phyloP scores from a whole-genome alignment of 1,140 invertebrate species.

The Lepidostoma basale region DNA sequence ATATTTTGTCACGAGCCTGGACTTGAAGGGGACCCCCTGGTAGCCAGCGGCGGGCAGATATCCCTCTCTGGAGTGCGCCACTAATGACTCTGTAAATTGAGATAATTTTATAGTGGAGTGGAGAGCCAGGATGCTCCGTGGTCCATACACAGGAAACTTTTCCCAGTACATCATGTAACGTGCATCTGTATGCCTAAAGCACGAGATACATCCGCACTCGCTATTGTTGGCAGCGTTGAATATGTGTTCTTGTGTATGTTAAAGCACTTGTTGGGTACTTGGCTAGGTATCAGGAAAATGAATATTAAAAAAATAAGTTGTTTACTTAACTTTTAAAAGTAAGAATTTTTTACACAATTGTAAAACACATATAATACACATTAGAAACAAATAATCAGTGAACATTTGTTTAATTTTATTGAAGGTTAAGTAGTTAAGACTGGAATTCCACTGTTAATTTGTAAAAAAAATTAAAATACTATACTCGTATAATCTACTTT shows the following conservation, averaged over 20 bases:
- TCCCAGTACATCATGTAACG: constrained; percentile 33
- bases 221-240: not conserved
- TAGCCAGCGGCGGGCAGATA: constrained; percentile 52
- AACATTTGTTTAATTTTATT: too few relatives aligned
- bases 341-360: too few relatives aligned
- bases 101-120: constrained; percentile 58
- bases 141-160: constrained; percentile 41
- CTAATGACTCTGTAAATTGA: constrained; percentile 62
- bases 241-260: constrained; percentile 11
- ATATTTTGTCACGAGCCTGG: constrained; percentile 23
- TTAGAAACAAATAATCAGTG: too few relatives aligned
- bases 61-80: constrained; percentile 57
- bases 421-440: too few relatives aligned
- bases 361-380: too few relatives aligned
- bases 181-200: too few relatives aligned
- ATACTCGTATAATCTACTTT: too few relatives aligned
- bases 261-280: constrained; percentile 1
- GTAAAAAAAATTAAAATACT: too few relatives aligned
- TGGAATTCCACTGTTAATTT: too few relatives aligned
- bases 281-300: too few relatives aligned
- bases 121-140: constrained; percentile 36
- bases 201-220: constrained; percentile 7
- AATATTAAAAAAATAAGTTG: too few relatives aligned
- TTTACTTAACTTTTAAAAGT: too few relatives aligned
- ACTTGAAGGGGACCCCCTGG: not conserved